Base-by-base conservation (phyloP, 1,140 invertebrate species). In the Lepeophtheirus salmonis region DNA sequence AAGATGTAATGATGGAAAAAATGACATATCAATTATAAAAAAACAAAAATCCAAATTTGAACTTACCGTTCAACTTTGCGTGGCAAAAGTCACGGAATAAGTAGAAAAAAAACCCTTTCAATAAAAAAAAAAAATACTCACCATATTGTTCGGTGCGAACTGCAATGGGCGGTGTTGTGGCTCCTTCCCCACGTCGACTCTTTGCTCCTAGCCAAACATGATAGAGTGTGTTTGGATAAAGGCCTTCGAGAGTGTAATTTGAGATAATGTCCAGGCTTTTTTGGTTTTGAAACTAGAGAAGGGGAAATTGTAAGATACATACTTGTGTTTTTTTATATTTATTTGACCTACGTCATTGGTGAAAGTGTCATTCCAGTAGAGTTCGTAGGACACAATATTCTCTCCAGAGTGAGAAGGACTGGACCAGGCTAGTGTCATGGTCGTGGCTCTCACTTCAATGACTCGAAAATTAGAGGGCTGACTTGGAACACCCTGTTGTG, bases 341-440 rank as follows among this genome's bases (percentile, higher is more conserved):
- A n/a, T 23, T 4, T 17, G 13, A 67, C 70, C 74, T 70, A 86
- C 84, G 77, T 87, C 85, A 10, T 86, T 84, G 18, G 59, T 55
- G 67, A 88, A 91, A 20, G 90, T 94, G 69, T 96, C 90, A 73
- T 96, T 96, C 86, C 88, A 96, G 68, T 95, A 96, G 1, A 97
- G 76, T 74, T 92, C 89, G 74, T 96, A 97, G 67, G 85, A 87
- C 49, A 89, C 80, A 68, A 96, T 91, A 71, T 83, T 88, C 70
- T 92, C 88, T 56, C 84, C 83, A 57, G 86, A 83, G 75, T 91
- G 87, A 64, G 81, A 77, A 14, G 92, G 91, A 67, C 83, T 81
- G 56, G 79, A 82, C 92, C 92, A 97, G 65, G 82, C 80, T 65
- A 97, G 76, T 58, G 82, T 83, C 51, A 94, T 85, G 56, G 81